Evolutionary conservation across 2,888 invertebrate species (phyloP).

Genomic region (Amblyjoppa proteus): DNA sequence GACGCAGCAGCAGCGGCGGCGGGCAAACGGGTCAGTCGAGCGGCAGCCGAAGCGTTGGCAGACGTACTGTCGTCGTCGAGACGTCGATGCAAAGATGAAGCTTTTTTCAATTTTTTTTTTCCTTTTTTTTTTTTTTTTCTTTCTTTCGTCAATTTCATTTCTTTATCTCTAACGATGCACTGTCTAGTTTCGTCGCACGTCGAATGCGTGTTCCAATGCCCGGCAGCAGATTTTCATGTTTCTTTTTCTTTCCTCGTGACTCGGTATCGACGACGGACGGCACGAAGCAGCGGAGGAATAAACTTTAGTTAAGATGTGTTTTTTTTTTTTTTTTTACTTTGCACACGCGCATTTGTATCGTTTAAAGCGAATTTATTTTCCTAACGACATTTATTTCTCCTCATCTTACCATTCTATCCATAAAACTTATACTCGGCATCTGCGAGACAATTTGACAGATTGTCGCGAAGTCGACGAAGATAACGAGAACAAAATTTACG

Average conservation of each 20-base stretch:
- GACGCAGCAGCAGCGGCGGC: background rate
- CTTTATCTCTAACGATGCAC: constrained; percentile 45
- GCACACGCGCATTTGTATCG: background rate
- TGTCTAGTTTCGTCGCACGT: constrained; percentile 40
- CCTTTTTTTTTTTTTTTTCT: constrained; percentile 26
- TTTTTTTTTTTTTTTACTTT: constrained; percentile 33
- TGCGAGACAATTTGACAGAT: background rate
- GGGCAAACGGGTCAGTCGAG: background rate
- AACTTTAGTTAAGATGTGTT: constrained; percentile 12
- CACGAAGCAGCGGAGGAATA: constrained; percentile 12
- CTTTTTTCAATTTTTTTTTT: constrained; percentile 11
- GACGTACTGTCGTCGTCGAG: constrained; percentile 22
- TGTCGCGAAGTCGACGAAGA: background rate
- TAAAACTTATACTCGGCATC: constrained; percentile 15
- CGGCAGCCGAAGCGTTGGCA: constrained; percentile 36
- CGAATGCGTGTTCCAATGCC: constrained; percentile 39
- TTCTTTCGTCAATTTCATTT: background rate
- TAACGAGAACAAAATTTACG: constrained; percentile 30
- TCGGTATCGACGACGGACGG: constrained; percentile 9
- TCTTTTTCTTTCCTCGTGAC: constrained; percentile 10
- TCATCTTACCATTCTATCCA: constrained; percentile 19
- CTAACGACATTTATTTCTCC: constrained; percentile 16
- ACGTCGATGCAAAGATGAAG: background rate
- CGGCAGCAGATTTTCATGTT: constrained; percentile 21
- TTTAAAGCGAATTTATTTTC: constrained; percentile 17